Evolutionary conservation across 2,888 invertebrate genomes (phyloP).

Genomic region (Caenorhabditis imperialis): DNA sequence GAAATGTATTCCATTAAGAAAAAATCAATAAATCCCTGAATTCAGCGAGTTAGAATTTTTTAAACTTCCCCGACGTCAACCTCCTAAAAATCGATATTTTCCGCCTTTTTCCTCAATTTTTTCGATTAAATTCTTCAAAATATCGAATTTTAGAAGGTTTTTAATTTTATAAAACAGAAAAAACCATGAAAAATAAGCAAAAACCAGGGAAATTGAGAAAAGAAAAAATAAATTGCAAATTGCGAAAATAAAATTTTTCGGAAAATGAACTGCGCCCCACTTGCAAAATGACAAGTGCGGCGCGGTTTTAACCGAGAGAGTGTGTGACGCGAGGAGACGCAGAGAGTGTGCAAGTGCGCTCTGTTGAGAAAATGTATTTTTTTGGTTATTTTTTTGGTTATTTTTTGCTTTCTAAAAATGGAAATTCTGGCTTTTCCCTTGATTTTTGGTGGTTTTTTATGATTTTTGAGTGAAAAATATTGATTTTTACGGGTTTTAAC

Average conservation of each 20-base stretch:
- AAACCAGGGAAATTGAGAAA: background rate
- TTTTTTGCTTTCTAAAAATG: conserved; percentile 29
- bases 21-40: too few relatives aligned
- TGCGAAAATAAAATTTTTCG: conserved; percentile 21
- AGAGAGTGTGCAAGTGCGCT: conserved; percentile 27
- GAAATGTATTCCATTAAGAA: too few relatives aligned
- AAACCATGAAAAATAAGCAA: background rate
- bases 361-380: background rate
- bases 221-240: conserved; percentile 1
- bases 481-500: background rate
- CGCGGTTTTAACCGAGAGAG: conserved; percentile 25
- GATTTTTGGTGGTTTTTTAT: conserved; percentile 7
- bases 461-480: background rate
- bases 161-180: background rate
- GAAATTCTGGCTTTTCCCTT: background rate
- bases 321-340: conserved; percentile 16
- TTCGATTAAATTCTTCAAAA: background rate
- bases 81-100: background rate
- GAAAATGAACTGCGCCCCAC: conserved; percentile 20
- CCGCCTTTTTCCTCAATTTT: background rate
- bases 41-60: too few relatives aligned
- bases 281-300: conserved; percentile 32
- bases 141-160: background rate
- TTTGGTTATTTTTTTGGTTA: background rate
- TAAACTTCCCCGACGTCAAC: too few relatives aligned